A percentile compares a stretch with the other conserved stretches of the same genome.
Conservation (phyloP, 2,888 invertebrate species). For the Xestia ashworthii region DNA sequence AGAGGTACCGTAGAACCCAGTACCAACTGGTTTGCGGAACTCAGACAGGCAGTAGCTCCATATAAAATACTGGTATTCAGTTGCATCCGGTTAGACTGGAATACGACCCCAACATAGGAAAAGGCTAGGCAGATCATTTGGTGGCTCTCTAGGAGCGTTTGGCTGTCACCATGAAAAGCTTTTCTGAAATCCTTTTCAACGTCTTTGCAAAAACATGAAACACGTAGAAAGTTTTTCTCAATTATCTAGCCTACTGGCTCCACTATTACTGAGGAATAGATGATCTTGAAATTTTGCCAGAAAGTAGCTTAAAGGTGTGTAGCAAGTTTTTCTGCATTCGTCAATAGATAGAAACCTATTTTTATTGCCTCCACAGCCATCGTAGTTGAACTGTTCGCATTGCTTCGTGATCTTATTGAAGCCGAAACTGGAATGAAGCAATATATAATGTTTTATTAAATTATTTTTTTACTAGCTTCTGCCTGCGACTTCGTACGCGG, state of each 20-base stretch:
- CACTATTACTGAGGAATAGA: background rate
- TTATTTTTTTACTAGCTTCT: background rate
- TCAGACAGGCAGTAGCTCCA: too few relatives aligned
- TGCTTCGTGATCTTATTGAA: slow-evolving; percentile 5
- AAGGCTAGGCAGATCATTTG: too few relatives aligned
- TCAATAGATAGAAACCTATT: slow-evolving; percentile 15
- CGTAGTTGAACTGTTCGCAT: slow-evolving; percentile 21
- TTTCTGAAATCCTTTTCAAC: background rate
- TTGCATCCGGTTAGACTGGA: too few relatives aligned
- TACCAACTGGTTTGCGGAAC: too few relatives aligned
- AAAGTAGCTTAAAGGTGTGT: slow-evolving; percentile 18
- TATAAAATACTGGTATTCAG: too few relatives aligned
- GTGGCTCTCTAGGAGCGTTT: too few relatives aligned
- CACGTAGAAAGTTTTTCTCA: background rate
- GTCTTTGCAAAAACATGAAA: background rate
- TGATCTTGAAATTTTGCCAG: slow-evolving; percentile 9
- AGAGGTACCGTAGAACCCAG: too few relatives aligned
- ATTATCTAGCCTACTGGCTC: background rate
- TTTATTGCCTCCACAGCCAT: slow-evolving; percentile 23
- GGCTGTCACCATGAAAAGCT: background rate
- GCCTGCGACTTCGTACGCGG: too few relatives aligned
- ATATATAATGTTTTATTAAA: background rate
- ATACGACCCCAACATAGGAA: too few relatives aligned
- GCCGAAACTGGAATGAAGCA: slow-evolving; percentile 20
- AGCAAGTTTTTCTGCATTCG: slow-evolving; percentile 25